Evolutionary conservation across 2,113 vertebrate genomes (phyloP), one percentile per base, ranked within the genome.

Genomic region (Gavia stellata): DNA sequence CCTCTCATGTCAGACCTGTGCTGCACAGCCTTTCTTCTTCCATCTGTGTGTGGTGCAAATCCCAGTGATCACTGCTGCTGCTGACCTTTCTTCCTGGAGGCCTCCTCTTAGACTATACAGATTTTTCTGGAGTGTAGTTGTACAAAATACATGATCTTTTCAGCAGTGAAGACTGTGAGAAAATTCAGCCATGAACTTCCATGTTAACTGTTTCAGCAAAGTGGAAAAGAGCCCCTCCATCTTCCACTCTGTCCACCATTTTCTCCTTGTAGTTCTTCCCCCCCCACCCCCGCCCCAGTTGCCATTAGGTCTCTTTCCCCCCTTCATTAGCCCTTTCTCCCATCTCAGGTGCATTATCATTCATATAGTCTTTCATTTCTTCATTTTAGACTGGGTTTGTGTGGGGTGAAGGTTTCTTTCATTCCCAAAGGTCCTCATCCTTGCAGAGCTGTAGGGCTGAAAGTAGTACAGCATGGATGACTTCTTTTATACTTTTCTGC

Each of bases 201-300:
- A 33, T 11, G 5, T 36, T 59, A 53, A 36, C 18, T 68, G 13
- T 66, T 68, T 79, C 34, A 42, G 29, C 47, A 14, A 82, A 38
- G 44, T 45, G 23, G 44, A 75, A 44, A 77, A 63, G 17, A 78
- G 16, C 14, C 17, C 18, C 24, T 66, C 47, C 17, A 34, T 10
- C 25, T 44, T 53, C 88, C 47, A 31, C 13, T 23, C 31, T 78
- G 26, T 58, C 29, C 47, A 40, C 8, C 8, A 18, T 56, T 71
- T 88, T 81, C 34, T 86, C 12, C n/a, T 33, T 61, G 8, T 38
- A 53, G 36, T 73, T 81, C 40, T 55, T 7, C 16, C 17, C 4
- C 19, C 7, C 6, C 2, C 10, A n/a, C n/a, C 17, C 14, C 3
- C 1, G 2, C 21, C 3, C 20, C 29, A 49, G 31, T 34, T 83